A percentile compares a stretch with the other conserved stretches of the same genome.
Evolutionary conservation across 1,140 invertebrate genomes (phyloP).

Genomic region (Globodera ellingtonae): DNA sequence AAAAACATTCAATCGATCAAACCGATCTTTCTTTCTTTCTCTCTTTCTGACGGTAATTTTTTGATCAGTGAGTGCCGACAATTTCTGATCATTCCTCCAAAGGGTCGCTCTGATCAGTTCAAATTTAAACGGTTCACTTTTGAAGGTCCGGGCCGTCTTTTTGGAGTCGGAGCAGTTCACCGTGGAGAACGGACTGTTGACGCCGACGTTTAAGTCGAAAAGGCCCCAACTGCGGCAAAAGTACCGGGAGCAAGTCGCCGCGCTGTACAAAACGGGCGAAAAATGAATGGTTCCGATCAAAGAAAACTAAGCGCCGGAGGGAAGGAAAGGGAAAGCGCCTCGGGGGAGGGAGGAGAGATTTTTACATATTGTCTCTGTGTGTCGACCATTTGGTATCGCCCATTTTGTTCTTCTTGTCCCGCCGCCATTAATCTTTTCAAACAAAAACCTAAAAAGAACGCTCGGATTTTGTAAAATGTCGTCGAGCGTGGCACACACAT

Average conservation of each 20-base stretch:
- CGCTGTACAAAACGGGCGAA: constrained; percentile 45
- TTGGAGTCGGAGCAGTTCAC: constrained; percentile 85
- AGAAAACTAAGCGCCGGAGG: not conserved
- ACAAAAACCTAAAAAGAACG: too few relatives aligned
- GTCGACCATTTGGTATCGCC: too few relatives aligned
- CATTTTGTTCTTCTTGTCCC: too few relatives aligned
- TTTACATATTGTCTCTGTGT: too few relatives aligned
- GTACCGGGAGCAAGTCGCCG: constrained; percentile 52
- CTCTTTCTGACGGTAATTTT: too few relatives aligned
- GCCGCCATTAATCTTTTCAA: not conserved
- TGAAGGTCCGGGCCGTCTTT: constrained; percentile 68
- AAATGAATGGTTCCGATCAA: not conserved
- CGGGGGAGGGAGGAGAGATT: not conserved
- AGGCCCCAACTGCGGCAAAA: constrained; percentile 57
- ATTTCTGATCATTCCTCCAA: too few relatives aligned
- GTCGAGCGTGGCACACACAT: too few relatives aligned
- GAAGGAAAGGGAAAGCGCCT: not conserved
- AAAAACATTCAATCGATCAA: not conserved
- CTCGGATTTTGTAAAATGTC: too few relatives aligned
- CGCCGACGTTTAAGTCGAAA: constrained; percentile 80
- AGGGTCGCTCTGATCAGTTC: too few relatives aligned
- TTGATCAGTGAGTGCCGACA: too few relatives aligned
- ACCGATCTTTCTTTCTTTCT: too few relatives aligned
- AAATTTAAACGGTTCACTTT: too few relatives aligned
- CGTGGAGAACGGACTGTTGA: constrained; percentile 93